Conservation (phyloP, 1,140 invertebrate genomes). For the Drosophila rufa region DNA sequence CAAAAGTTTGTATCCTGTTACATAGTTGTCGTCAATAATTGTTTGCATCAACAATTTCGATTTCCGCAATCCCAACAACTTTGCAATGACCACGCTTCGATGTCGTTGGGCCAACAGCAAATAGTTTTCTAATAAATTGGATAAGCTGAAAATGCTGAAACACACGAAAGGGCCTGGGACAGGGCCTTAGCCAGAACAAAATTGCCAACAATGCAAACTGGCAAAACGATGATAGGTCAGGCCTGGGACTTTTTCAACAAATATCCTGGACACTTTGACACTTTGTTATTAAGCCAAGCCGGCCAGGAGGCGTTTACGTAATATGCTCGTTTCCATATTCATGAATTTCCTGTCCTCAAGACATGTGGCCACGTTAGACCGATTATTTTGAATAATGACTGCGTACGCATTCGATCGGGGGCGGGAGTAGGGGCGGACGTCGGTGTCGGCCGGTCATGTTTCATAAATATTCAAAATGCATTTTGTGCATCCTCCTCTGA, state of each 20-base stretch:
- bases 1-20: background rate
- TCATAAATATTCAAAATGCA: conserved; percentile 76
- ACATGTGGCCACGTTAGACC: conserved; percentile 10
- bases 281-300: conserved; percentile 39
- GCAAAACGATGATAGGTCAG: conserved; percentile 4
- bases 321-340: conserved; percentile 63
- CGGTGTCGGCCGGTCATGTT: conserved; percentile 23
- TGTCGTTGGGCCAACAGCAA: conserved; percentile 25
- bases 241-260: conserved; percentile 5
- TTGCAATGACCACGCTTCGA: conserved; percentile 18
- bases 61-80: conserved; percentile 36
- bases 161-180: background rate
- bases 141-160: conserved; percentile 32
- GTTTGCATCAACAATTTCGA: conserved; percentile 21
- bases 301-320: conserved; percentile 40
- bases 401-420: conserved; percentile 50
- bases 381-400: conserved; percentile 66
- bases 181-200: conserved; percentile 1
- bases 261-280: conserved; percentile 34
- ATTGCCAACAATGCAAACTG: conserved; percentile 36
- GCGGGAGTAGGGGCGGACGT: conserved; percentile 16
- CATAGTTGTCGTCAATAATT: conserved; percentile 21
- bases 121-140: conserved; percentile 50
- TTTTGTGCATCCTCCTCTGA: conserved; percentile 32
- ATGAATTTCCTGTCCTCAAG: conserved; percentile 47